A percentile compares a stretch with the other conserved stretches of the same genome.
Conservation (phyloP, 2,797 vertebrate genomes). For the Melopsittacus undulatus region DNA sequence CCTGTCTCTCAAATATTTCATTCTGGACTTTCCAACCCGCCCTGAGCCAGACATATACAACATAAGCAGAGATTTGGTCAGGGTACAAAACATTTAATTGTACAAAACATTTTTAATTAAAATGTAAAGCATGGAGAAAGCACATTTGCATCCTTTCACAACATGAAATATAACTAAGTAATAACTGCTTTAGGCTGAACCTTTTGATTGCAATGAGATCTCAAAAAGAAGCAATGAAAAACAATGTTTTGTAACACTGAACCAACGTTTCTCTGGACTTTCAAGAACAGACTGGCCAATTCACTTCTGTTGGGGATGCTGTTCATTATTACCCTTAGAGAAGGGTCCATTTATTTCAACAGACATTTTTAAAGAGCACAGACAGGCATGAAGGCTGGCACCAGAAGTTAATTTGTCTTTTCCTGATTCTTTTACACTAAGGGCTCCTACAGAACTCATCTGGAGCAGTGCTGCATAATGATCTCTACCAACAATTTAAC, state of each 20-base stretch:
- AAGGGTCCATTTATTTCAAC: background rate
- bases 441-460: background rate
- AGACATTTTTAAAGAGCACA: background rate
- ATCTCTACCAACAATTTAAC: background rate
- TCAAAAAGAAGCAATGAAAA: background rate
- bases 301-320: background rate
- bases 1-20: background rate
- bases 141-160: constrained; percentile 23
- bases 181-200: constrained; percentile 7
- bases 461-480: background rate
- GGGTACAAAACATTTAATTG: background rate
- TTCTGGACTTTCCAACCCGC: background rate
- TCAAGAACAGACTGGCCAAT: background rate
- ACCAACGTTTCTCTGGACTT: background rate
- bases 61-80: background rate
- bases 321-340: background rate
- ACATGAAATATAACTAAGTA: background rate
- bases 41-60: background rate
- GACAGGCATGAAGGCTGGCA: background rate
- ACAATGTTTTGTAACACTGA: background rate
- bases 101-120: no score
- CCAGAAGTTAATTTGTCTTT: background rate
- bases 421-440: background rate
- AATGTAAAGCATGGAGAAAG: constrained; percentile 3
- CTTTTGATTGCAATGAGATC: background rate